phyloP scores from a whole-genome alignment of 2,113 vertebrate genomes.

The Oreotragus oreotragus region DNA sequence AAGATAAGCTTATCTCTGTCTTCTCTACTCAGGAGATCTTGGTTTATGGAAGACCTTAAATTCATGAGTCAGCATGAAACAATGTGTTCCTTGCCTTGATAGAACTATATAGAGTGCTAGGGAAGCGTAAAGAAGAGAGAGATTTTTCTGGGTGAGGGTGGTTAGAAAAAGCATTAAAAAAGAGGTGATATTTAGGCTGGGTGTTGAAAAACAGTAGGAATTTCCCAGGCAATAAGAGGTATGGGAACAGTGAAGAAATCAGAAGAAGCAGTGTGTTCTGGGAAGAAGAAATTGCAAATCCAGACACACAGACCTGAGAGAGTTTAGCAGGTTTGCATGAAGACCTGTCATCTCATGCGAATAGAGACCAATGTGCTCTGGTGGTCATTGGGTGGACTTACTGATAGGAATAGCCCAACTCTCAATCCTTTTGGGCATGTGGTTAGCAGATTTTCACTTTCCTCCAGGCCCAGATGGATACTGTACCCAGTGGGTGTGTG shows the following conservation, averaged over 20 bases:
- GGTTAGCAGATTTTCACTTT: background rate
- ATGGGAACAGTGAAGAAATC: background rate
- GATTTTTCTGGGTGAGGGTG: background rate
- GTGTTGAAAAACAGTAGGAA: background rate
- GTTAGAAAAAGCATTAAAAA: background rate
- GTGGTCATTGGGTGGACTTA: background rate
- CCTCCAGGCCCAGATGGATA: background rate
- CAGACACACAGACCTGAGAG: background rate
- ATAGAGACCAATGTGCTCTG: background rate
- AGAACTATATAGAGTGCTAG: no score
- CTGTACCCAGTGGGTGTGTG: background rate
- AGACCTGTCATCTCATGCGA: background rate
- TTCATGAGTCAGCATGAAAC: background rate
- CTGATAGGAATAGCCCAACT: background rate
- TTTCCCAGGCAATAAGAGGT: background rate
- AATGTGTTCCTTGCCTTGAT: background rate
- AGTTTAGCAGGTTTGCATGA: background rate
- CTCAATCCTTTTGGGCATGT: background rate
- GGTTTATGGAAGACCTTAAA: background rate
- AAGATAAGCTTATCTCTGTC: background rate
- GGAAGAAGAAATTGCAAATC: background rate
- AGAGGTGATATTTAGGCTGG: background rate
- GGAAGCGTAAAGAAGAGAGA: background rate
- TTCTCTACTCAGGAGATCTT: background rate
- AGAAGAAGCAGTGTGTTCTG: background rate